Evolutionary conservation across 2,888 invertebrate species (phyloP), one percentile per base, ranked within the genome.

Genomic region (Tipula lateralis): DNA sequence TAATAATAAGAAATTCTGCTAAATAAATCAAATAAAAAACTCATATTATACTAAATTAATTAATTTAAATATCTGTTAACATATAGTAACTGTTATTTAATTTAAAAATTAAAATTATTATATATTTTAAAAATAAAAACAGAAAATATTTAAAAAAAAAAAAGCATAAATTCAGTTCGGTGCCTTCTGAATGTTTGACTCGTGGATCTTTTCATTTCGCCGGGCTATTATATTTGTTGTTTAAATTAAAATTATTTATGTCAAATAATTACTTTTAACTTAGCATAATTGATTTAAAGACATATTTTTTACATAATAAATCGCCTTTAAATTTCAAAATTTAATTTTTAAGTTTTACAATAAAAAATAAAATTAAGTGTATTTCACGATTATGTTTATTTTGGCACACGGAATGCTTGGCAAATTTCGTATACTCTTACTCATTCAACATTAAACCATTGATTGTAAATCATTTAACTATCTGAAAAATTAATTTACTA

Each of bases 101-200:
- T 24, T 83, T 36, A 84, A 84, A 29, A 32, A 39, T 29, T 29
- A 36, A 34, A 36, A 19, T 29, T 34, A 36, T 34, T 12, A 24
- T 80, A 80, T 80, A 66, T 84, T 81, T 80, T 84, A 81, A 80
- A 80, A 80, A 84, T 80, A 36, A 83, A 83, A n/a, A n/a, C n/a
- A 34, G 83, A 36, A 83, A 83, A 83, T 16, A 34, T 30, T 32
- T 19, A 34, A 19, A 83, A 83, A 34, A 30, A 83, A 83, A 19
- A 83, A 30, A 36, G 36, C 30, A 34, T 83, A 83, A 85, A 85
- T 83, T 85, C 85, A 84, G 84, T 85, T 85, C 84, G 85, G 85
- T 85, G 85, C 85, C 85, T 85, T 85, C 84, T 85, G 83, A 84
- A 84, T 85, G 84, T 85, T 85, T 84, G 84, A 84, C 39, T 19